phyloP scores from a whole-genome alignment of 2,888 invertebrate species.

The Bugulina stolonifera region DNA sequence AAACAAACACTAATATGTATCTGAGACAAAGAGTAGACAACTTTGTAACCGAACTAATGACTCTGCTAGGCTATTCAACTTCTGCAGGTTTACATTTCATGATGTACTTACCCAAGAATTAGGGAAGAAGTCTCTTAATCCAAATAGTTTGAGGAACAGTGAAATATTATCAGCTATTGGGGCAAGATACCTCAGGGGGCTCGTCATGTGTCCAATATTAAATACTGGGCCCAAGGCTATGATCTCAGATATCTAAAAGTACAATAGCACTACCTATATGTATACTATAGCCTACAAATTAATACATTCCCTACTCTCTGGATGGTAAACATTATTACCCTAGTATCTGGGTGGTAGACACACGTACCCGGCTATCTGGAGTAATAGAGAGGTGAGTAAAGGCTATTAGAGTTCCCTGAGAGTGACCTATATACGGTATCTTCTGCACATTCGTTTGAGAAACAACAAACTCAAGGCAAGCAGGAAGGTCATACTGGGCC shows the following conservation, averaged over 20 bases:
- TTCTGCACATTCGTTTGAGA: slow-evolving; percentile 58
- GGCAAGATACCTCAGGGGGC: slow-evolving; percentile 65
- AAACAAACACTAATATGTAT: too few species aligned
- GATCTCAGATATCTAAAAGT: slow-evolving; percentile 33
- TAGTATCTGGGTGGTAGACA: background rate
- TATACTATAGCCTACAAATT: too few species aligned
- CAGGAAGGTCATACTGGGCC: slow-evolving; percentile 77
- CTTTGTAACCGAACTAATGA: too few species aligned
- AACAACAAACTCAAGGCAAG: slow-evolving; percentile 69
- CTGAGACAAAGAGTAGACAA: too few species aligned
- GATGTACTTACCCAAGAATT: slow-evolving; percentile 55
- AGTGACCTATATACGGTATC: slow-evolving; percentile 79
- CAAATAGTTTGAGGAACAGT: slow-evolving; percentile 62
- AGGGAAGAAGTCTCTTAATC: slow-evolving; percentile 69
- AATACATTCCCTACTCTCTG: background rate
- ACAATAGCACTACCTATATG: too few species aligned
- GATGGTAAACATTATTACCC: too few species aligned
- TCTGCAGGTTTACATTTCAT: too few species aligned
- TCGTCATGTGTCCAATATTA: slow-evolving; percentile 63
- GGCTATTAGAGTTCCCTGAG: slow-evolving; percentile 65
- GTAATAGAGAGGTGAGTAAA: slow-evolving; percentile 46
- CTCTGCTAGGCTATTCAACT: too few species aligned
- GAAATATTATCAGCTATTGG: slow-evolving; percentile 62
- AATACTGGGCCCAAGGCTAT: slow-evolving; percentile 56
- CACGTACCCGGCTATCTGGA: background rate